Percentiles rank a stretch among this genome's conserved stretches.
These are phyloP conservation scores for Seriola quinqueradiata DNA, from an alignment of 2,113 vertebrate species.

Conservation along the genomic window DNA sequence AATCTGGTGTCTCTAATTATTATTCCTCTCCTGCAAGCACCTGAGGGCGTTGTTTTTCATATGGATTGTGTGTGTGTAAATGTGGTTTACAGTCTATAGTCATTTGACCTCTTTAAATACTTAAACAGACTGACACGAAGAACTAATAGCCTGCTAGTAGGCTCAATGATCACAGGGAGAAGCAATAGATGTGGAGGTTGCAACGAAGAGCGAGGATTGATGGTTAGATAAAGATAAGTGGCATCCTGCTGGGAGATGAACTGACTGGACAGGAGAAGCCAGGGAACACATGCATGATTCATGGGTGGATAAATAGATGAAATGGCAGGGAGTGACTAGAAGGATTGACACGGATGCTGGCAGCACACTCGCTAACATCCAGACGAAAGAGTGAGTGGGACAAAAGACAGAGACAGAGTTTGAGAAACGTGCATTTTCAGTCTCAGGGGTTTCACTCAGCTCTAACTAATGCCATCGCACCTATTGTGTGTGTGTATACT, in stretches of 20 bases:
- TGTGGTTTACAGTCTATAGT: conserved; percentile 9
- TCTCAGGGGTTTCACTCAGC: conserved; percentile 24
- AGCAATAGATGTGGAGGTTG: conserved; percentile 26
- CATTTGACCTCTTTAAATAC: conserved; percentile 48
- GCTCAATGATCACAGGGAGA: conserved; percentile 1
- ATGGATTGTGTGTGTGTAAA: neutral
- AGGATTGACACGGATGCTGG: conserved; percentile 37
- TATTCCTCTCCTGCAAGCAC: conserved; percentile 20
- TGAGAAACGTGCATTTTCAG: conserved; percentile 26
- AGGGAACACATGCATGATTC: conserved; percentile 43
- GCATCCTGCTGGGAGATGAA: conserved; percentile 53
- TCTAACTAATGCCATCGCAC: conserved; percentile 48
- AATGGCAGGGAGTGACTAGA: neutral
- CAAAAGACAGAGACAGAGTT: conserved; percentile 17
- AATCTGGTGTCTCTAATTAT: conserved; percentile 9
- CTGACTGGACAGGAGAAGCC: conserved; percentile 38
- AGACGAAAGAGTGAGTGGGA: conserved; percentile 20
- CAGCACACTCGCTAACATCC: conserved; percentile 6
- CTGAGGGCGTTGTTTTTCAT: neutral
- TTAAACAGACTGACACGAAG: conserved; percentile 2
- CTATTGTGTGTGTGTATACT: neutral
- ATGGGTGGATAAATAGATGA: conserved; percentile 33
- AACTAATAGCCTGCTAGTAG: conserved; percentile 1
- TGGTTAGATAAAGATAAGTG: conserved; percentile 46
- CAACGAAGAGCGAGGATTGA: conserved; percentile 30